Evolutionary conservation across 2,113 vertebrate genomes (phyloP).

Genomic region (Hypomesus transpacificus): DNA sequence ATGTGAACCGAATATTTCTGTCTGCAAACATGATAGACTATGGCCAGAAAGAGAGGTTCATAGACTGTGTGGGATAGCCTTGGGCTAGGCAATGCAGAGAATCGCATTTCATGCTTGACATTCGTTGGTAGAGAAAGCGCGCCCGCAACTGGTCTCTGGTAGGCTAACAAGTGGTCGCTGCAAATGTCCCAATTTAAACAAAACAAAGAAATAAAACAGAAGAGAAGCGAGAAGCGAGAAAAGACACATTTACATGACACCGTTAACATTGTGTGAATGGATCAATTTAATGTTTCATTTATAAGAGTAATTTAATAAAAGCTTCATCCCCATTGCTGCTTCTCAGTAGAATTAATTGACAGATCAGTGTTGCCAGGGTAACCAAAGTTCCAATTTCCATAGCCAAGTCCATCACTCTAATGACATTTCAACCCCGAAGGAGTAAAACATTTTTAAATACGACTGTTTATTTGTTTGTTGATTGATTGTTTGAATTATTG

Average conservation of each 20-base stretch:
- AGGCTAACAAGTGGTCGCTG: constrained; percentile 29
- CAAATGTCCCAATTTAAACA: constrained; percentile 7
- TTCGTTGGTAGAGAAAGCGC: constrained; percentile 20
- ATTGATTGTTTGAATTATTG: too few species aligned
- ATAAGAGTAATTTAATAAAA: neutral
- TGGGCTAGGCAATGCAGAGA: neutral
- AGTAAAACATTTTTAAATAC: too few species aligned
- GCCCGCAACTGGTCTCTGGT: constrained; percentile 49
- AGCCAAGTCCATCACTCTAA: neutral
- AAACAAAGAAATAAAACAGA: neutral
- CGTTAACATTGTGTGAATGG: neutral
- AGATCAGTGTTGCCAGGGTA: constrained; percentile 16
- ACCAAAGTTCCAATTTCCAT: neutral
- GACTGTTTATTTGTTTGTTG: too few species aligned
- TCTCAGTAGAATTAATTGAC: neutral
- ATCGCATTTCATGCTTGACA: neutral
- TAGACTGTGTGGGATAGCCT: too few species aligned
- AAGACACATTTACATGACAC: neutral
- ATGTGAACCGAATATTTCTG: too few species aligned
- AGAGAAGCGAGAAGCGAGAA: neutral
- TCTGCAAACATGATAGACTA: too few species aligned
- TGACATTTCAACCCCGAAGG: neutral
- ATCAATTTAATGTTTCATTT: neutral
- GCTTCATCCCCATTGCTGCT: neutral
- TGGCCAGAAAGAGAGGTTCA: too few species aligned